These are phyloP conservation scores for Trochalopteron elliotii DNA, from an alignment of 2,113 vertebrate genomes.

Conservation along the genomic window DNA sequence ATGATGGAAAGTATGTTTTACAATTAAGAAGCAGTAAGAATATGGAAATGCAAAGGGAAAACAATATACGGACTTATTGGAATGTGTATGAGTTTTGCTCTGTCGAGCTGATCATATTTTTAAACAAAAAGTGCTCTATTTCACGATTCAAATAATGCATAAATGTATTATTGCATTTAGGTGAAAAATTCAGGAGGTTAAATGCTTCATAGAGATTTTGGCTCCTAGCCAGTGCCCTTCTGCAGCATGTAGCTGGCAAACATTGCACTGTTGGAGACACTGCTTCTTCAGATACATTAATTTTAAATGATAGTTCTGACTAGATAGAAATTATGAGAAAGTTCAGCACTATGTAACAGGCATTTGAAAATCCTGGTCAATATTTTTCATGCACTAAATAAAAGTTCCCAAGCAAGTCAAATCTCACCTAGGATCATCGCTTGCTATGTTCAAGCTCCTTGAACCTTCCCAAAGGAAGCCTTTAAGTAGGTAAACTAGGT, in stretches of 20 bases:
- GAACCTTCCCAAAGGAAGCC: neutral
- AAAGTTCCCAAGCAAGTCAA: neutral
- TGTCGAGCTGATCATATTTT: neutral
- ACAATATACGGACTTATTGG: neutral
- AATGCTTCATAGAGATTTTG: neutral
- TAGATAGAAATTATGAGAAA: neutral
- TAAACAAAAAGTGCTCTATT: neutral
- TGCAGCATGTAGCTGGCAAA: neutral
- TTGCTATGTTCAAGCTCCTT: neutral
- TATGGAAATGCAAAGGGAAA: neutral
- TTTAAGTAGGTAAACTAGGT: neutral
- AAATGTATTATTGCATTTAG: neutral
- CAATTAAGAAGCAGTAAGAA: neutral
- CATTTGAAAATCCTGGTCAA: neutral
- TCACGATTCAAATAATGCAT: neutral
- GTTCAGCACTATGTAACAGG: neutral
- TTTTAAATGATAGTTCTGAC: neutral
- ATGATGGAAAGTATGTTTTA: neutral
- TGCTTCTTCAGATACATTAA: neutral
- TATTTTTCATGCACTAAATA: neutral
- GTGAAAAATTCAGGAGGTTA: neutral
- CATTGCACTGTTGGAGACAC: neutral
- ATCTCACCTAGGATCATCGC: neutral
- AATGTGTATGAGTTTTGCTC: neutral
- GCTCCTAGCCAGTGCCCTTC: neutral